Conservation (phyloP, 2,888 invertebrate species). For the Lasioglossum pauxillum region DNA sequence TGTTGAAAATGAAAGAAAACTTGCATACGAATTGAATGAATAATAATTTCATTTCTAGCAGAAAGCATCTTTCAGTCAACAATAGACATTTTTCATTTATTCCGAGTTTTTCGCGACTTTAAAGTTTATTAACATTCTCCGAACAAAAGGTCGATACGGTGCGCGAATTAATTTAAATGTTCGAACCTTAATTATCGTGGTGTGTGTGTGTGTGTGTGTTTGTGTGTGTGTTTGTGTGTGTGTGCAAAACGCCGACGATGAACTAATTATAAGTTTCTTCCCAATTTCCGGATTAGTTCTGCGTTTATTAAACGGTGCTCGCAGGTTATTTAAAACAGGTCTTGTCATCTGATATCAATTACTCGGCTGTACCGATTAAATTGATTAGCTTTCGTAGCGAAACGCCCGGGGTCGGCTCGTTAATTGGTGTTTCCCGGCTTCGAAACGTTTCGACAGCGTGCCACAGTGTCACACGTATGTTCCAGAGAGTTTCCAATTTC, state of each 20-base stretch:
- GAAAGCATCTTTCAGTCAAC: too few relatives aligned
- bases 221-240: neutral
- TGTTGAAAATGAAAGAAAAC: neutral
- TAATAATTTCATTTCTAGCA: too few relatives aligned
- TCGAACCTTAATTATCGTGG: neutral
- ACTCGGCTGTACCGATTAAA: neutral
- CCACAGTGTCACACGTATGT: neutral
- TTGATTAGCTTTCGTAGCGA: neutral
- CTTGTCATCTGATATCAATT: neutral
- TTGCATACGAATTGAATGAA: neutral
- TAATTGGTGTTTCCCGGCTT: neutral
- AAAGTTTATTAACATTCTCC: neutral
- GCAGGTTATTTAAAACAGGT: constrained; percentile 9
- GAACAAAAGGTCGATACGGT: neutral
- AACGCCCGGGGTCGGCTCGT: neutral
- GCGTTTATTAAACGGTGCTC: neutral
- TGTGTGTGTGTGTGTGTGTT: neutral
- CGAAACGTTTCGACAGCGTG: neutral
- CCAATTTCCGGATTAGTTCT: neutral
- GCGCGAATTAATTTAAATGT: neutral
- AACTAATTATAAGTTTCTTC: neutral
- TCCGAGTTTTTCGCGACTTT: too few relatives aligned
- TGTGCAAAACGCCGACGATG: neutral
- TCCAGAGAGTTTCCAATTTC: neutral
- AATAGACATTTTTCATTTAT: too few relatives aligned